phyloP scores from a whole-genome alignment of 2,113 vertebrate species.

The Caranx ignobilis region DNA sequence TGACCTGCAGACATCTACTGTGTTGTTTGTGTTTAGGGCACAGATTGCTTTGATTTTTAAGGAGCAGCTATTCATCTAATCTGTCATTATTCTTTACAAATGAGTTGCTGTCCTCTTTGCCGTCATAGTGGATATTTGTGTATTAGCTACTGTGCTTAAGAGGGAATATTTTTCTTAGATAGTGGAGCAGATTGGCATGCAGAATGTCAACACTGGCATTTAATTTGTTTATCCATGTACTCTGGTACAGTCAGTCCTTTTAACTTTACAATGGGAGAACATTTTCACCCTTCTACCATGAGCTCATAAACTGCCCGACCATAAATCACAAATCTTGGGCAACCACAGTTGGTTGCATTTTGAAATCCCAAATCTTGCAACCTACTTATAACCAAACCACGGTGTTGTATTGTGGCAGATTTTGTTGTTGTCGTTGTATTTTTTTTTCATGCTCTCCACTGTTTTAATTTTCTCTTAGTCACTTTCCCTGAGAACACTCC shows the following conservation, averaged over 20 bases:
- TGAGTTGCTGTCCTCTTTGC: not conserved
- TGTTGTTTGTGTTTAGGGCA: slow-evolving; percentile 31
- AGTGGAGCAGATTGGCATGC: slow-evolving; percentile 1
- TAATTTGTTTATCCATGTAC: slow-evolving; percentile 11
- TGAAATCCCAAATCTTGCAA: slow-evolving; percentile 36
- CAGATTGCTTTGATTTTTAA: slow-evolving; percentile 59
- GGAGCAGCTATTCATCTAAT: slow-evolving; percentile 1
- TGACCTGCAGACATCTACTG: slow-evolving; percentile 27
- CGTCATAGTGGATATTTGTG: not conserved
- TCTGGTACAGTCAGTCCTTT: not conserved
- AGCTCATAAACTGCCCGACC: slow-evolving; percentile 26
- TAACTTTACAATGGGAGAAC: slow-evolving; percentile 19
- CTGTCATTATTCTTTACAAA: not conserved
- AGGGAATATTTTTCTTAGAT: not conserved
- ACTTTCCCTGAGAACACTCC: slow-evolving; percentile 51
- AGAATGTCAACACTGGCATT: slow-evolving; percentile 3
- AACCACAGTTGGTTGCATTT: slow-evolving; percentile 54
- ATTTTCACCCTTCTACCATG: slow-evolving; percentile 3
- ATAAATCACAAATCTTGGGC: slow-evolving; percentile 32
- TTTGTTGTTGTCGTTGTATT: slow-evolving; percentile 13
- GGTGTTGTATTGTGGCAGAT: slow-evolving; percentile 36
- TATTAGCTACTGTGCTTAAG: not conserved
- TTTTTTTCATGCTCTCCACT: not conserved
- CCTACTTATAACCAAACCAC: slow-evolving; percentile 54
- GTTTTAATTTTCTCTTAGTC: slow-evolving; percentile 48